A percentile compares a stretch with the other conserved stretches of the same genome.
Conservation (phyloP, 2,888 invertebrate genomes). For the Leistus spinibarbis region DNA sequence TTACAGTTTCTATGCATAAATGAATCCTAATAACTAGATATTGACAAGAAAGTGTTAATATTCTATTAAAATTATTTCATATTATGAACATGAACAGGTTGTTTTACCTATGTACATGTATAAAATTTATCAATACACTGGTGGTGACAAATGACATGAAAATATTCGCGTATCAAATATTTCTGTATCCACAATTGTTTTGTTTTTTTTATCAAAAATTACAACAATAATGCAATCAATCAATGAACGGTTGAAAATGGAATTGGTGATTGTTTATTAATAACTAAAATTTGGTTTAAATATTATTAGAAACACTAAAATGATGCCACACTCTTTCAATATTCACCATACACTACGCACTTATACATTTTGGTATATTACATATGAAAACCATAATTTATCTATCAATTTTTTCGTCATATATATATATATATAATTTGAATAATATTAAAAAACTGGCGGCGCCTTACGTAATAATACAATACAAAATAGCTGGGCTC, state of each 20-base stretch:
- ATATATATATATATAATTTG: slow-evolving; percentile 46
- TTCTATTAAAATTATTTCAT: slow-evolving; percentile 31
- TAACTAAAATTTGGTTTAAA: slow-evolving; percentile 11
- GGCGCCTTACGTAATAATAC: slow-evolving; percentile 50
- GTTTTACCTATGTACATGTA: slow-evolving; percentile 35
- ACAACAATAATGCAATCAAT: slow-evolving; percentile 6
- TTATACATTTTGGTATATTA: slow-evolving; percentile 40
- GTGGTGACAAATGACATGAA: not conserved
- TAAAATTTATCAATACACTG: slow-evolving; percentile 22
- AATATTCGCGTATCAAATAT: slow-evolving; percentile 1
- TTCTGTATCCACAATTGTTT: not conserved
- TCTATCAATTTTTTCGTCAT: slow-evolving; percentile 44
- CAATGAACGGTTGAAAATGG: not conserved
- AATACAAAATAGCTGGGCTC: slow-evolving; percentile 50
- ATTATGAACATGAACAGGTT: slow-evolving; percentile 21
- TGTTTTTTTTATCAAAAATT: not conserved
- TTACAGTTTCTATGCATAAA: slow-evolving; percentile 39
- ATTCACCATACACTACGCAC: slow-evolving; percentile 29
- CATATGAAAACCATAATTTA: slow-evolving; percentile 52
- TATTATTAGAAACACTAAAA: not conserved
- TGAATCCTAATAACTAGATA: slow-evolving; percentile 39
- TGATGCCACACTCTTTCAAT: slow-evolving; percentile 1
- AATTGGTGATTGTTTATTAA: not conserved
- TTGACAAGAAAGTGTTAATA: slow-evolving; percentile 39
- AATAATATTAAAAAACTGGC: slow-evolving; percentile 54